Evolutionary conservation across 2,797 vertebrate species (phyloP), one percentile per base, ranked within the genome.

Genomic region (Helicolenus hilgendorfi): DNA sequence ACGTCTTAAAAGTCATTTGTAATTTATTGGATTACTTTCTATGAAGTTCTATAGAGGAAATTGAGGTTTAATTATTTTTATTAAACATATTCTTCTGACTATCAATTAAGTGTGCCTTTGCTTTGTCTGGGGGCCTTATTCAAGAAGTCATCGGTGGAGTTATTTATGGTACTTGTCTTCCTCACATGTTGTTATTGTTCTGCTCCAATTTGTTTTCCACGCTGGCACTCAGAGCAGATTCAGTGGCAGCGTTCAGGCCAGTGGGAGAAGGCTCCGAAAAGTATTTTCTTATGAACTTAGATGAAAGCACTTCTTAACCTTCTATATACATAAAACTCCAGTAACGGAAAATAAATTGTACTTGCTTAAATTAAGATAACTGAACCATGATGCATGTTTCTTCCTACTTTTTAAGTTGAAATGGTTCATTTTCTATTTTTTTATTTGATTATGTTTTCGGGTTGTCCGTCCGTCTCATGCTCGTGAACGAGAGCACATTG

Each of bases 21-120:
- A 99, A 99, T 99, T 99, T 99, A 99, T 99, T 99, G 98, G 99
- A 98, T 99, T 99, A 98, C 98, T 99, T 99, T 99, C 98, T 99
- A 99, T 99, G 98, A 99, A 99, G 98, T 99, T 99, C 98, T 99
- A 99, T 99, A 99, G 98, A 99, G 98, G 98, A 99, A 99, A 99
- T 98, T 98, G 98, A 99, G 98, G 98, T 99, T 99, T 99, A 99
- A 99, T 99, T 99, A 99, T 99, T 99, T 99, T 99, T 99, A 99
- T 99, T 99, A 99, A 99, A 99, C 98, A 99, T 99, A 99, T 99
- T 99, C 98, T 99, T 99, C 98, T 99, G 98, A 99, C 98, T 99
- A 99, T 98, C 98, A 96, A 97, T 96, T 96, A 97, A 96, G 98
- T 97, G 91, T 95, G 97, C 91, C 95, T 97, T 97, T 93, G 79